A percentile compares a stretch with the other conserved stretches of the same genome.
phyloP scores from a whole-genome alignment of 2,888 invertebrate genomes.

The Ophraella communa region DNA sequence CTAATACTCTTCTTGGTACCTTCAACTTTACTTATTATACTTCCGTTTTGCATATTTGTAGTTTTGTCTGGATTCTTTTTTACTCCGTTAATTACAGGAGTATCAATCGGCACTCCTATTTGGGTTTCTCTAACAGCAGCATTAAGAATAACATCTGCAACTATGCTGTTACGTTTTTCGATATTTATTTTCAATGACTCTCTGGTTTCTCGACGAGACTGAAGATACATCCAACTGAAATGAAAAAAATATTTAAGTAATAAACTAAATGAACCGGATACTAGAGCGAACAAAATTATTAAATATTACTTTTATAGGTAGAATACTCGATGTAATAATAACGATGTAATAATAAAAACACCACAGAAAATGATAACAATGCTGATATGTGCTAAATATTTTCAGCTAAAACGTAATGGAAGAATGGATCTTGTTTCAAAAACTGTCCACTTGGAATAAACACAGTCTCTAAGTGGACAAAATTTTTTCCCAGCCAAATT shows the following conservation, averaged over 20 bases:
- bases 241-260: constrained; percentile 35
- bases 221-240: constrained; percentile 74
- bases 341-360: too few relatives aligned
- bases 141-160: constrained; percentile 51
- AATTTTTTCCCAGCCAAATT: too few relatives aligned
- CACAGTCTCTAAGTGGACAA: too few relatives aligned
- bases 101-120: constrained; percentile 46
- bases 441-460: too few relatives aligned
- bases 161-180: constrained; percentile 53
- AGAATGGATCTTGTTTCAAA: too few relatives aligned
- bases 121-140: constrained; percentile 46
- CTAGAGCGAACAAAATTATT: too few relatives aligned
- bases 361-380: too few relatives aligned
- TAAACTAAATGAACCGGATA: background rate
- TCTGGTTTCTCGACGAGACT: constrained; percentile 66
- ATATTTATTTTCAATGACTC: constrained; percentile 48
- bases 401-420: too few relatives aligned
- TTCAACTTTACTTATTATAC: constrained; percentile 55
- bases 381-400: too few relatives aligned
- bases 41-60: constrained; percentile 29
- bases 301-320: too few relatives aligned
- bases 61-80: constrained; percentile 26
- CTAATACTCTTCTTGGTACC: background rate
- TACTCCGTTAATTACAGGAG: constrained; percentile 47
- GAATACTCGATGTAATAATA: too few relatives aligned